Conservation (phyloP, 1,140 invertebrate genomes). For the Ceratina japonica region DNA sequence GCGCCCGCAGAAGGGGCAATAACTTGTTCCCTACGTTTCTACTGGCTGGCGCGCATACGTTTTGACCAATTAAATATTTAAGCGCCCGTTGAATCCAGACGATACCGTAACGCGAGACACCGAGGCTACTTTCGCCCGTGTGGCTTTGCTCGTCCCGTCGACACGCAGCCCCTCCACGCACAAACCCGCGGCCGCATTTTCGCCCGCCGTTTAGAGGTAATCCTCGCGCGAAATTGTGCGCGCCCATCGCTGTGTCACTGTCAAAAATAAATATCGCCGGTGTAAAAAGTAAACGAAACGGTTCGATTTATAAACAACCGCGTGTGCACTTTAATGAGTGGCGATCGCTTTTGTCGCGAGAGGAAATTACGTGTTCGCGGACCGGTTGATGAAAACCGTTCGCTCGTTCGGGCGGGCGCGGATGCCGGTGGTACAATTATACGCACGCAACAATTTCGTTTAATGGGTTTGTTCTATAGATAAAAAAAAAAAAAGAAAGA, state of each 20-base stretch:
- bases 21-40: background rate
- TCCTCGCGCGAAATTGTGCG: slow-evolving; percentile 51
- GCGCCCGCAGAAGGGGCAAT: slow-evolving; percentile 3
- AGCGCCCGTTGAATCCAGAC: slow-evolving; percentile 37
- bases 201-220: slow-evolving; percentile 52
- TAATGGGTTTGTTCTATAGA: no score
- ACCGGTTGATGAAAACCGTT: no score
- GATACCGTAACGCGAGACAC: slow-evolving; percentile 45
- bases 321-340: background rate
- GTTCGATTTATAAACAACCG: background rate
- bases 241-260: slow-evolving; percentile 44
- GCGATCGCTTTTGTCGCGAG: background rate
- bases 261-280: slow-evolving; percentile 54
- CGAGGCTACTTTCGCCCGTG: slow-evolving; percentile 46
- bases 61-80: slow-evolving; percentile 32
- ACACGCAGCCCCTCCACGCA: slow-evolving; percentile 10
- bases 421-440: background rate
- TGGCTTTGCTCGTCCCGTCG: slow-evolving; percentile 23
- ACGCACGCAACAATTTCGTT: background rate
- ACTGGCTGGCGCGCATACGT: background rate
- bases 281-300: slow-evolving; percentile 38
- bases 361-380: background rate
- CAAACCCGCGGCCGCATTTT: slow-evolving; percentile 45
- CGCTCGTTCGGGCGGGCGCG: no score
- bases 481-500: no score